A percentile compares a stretch with the other conserved stretches of the same genome.
Conservation (phyloP, 2,797 vertebrate genomes). For the Picus viridis region DNA sequence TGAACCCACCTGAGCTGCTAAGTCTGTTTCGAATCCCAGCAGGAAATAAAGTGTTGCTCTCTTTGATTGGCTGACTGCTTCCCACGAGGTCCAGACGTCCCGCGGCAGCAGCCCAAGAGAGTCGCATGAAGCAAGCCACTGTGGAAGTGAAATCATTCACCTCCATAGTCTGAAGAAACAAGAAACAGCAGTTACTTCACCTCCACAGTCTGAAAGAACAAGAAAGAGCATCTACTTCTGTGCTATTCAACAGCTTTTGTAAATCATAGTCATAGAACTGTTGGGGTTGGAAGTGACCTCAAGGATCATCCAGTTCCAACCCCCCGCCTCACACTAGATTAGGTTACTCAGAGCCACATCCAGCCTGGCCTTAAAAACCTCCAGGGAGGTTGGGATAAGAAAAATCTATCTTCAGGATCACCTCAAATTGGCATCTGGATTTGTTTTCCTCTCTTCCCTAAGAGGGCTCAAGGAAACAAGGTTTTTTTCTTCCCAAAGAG, state of each 20-base stretch:
- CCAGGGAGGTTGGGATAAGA: background rate
- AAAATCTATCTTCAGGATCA: background rate
- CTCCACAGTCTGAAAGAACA: slow-evolving; percentile 91
- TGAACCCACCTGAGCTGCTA: slow-evolving; percentile 92
- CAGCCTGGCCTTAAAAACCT: no score
- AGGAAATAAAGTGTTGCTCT: slow-evolving; percentile 90
- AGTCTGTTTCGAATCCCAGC: slow-evolving; percentile 92
- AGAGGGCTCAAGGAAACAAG: background rate
- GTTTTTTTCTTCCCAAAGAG: background rate
- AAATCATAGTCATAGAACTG: background rate
- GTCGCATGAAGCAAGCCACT: slow-evolving; percentile 96
- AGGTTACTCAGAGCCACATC: no score
- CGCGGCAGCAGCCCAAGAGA: slow-evolving; percentile 97
- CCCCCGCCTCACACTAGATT: no score
- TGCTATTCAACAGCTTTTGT: background rate
- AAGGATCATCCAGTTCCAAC: no score
- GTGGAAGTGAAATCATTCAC: slow-evolving; percentile 96
- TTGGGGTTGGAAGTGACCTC: no score
- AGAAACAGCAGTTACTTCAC: slow-evolving; percentile 73
- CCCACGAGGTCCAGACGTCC: slow-evolving; percentile 96
- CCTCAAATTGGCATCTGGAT: background rate
- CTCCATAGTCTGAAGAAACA: slow-evolving; percentile 91
- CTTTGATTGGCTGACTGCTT: slow-evolving; percentile 96
- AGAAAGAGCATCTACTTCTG: background rate
- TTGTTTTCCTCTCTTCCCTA: background rate